phyloP scores from a whole-genome alignment of 2,113 vertebrate genomes.

The Myocastor coypus region DNA sequence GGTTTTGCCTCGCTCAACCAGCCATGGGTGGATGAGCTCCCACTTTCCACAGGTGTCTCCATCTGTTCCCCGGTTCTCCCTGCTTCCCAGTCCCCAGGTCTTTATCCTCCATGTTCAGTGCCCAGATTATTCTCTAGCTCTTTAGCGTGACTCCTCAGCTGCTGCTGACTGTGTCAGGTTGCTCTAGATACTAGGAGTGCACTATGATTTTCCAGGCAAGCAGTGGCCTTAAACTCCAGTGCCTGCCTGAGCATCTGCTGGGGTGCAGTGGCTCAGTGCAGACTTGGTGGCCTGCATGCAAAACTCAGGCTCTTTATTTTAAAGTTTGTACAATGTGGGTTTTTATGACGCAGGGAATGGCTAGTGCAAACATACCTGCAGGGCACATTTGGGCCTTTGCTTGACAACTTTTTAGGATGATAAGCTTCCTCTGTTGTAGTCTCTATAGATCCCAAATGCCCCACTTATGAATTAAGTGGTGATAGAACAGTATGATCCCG shows the following conservation, averaged over 20 bases:
- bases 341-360: constrained; percentile 1
- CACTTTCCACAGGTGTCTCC: not conserved
- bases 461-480: not conserved
- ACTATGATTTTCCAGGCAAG: not conserved
- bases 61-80: not conserved
- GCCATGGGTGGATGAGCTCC: rapidly evolving
- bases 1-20: not conserved
- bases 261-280: not conserved
- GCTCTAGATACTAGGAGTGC: not conserved
- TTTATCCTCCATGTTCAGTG: not conserved
- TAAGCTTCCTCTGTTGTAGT: not conserved
- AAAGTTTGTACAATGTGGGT: not conserved
- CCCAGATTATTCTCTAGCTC: not conserved
- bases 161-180: not conserved
- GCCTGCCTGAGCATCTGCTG: not conserved
- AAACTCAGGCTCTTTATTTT: not conserved
- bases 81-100: not conserved
- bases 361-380: not conserved
- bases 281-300: not conserved
- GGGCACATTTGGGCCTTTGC: not conserved
- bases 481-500: not conserved
- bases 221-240: rapidly evolving
- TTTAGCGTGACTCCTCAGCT: not conserved
- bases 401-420: not conserved
- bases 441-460: constrained; percentile 19